phyloP scores from a whole-genome alignment of 2,888 invertebrate species.

The Drosophila siamana region DNA sequence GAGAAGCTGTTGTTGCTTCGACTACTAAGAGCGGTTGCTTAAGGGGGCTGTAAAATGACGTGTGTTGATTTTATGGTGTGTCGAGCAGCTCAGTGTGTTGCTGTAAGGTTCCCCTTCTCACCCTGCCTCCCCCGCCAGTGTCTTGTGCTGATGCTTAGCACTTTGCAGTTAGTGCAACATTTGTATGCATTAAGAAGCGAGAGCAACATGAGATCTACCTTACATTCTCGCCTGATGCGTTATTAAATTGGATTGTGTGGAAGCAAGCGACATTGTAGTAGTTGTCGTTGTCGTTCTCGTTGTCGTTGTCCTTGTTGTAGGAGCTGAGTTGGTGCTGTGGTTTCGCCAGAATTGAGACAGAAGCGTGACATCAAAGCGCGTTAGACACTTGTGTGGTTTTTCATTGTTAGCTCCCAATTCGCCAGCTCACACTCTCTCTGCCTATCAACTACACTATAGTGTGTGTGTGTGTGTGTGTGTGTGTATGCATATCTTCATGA shows the following conservation, averaged over 20 bases:
- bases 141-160: constrained; percentile 44
- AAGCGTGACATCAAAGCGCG: constrained; percentile 45
- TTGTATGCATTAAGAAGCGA: constrained; percentile 71
- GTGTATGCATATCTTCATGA: constrained; percentile 67
- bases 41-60: constrained; percentile 57
- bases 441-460: constrained; percentile 6
- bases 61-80: constrained; percentile 74
- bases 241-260: constrained; percentile 43
- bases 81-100: constrained; percentile 24
- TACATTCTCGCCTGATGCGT: constrained; percentile 26
- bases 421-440: not conserved
- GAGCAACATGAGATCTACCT: constrained; percentile 18
- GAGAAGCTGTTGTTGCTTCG: not conserved
- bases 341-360: constrained; percentile 17
- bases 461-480: constrained; percentile 24
- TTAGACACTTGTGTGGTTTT: constrained; percentile 51
- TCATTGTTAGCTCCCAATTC: constrained; percentile 51
- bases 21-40: constrained; percentile 6
- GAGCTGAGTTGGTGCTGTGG: constrained; percentile 7
- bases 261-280: not conserved
- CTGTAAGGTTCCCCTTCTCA: not conserved
- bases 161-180: constrained; percentile 76
- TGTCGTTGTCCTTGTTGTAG: constrained; percentile 14
- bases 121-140: not conserved
- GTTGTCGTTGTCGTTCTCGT: constrained; percentile 9